A percentile compares a stretch with the other conserved stretches of the same genome.
Conservation (phyloP, 2,888 invertebrate species). For the Dorcus parallelipipedus region DNA sequence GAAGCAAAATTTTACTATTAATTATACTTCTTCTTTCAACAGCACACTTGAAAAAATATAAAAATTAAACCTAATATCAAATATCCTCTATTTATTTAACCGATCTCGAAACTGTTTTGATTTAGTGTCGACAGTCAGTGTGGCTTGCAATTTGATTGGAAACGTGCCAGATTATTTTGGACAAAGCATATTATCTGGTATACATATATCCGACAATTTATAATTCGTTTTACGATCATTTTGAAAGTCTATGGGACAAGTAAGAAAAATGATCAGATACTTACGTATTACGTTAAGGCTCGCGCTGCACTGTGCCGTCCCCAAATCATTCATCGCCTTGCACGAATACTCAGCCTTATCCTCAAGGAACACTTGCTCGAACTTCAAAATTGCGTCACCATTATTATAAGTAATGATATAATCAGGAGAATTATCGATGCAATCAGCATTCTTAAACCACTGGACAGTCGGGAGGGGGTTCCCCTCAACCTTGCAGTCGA, state of each 20-base stretch:
- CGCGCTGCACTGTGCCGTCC: conserved; percentile 63
- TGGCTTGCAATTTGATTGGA: not conserved
- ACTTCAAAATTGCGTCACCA: conserved; percentile 70
- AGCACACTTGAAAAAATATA: no score
- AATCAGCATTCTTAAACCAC: conserved; percentile 71
- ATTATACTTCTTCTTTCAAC: no score
- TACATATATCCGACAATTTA: no score
- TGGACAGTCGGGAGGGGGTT: conserved; percentile 76
- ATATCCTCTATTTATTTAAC: no score
- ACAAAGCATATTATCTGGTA: no score
- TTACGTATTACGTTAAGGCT: conserved; percentile 66
- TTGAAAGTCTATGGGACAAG: not conserved
- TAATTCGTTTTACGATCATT: no score
- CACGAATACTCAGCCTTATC: conserved; percentile 71
- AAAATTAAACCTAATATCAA: no score
- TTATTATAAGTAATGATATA: conserved; percentile 79
- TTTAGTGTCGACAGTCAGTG: no score
- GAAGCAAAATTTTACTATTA: no score
- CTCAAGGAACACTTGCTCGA: conserved; percentile 64
- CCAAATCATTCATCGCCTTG: conserved; percentile 65
- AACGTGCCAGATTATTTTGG: not conserved
- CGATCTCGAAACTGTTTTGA: no score
- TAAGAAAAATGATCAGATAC: conserved; percentile 32
- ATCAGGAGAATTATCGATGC: conserved; percentile 69
- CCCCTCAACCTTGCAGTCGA: conserved; percentile 68